phyloP scores from a whole-genome alignment of 2,797 vertebrate species.

The Meriones psammophilus region DNA sequence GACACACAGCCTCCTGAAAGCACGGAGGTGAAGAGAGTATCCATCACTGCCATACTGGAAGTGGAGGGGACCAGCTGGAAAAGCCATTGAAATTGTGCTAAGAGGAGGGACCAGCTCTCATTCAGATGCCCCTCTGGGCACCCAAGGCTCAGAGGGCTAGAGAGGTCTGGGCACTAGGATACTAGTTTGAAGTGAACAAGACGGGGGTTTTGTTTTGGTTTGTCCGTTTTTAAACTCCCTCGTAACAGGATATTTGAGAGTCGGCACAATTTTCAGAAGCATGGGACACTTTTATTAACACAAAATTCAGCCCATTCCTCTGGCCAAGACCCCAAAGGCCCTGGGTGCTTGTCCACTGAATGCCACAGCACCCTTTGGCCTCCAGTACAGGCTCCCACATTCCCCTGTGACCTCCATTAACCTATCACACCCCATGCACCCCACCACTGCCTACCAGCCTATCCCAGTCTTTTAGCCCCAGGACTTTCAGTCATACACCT shows the following conservation, averaged over 20 bases:
- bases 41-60: background rate
- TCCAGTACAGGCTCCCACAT: background rate
- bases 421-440: background rate
- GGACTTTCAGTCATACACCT: background rate
- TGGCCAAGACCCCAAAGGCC: background rate
- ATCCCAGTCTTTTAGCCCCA: background rate
- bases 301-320: slow-evolving; percentile 2
- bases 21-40: background rate
- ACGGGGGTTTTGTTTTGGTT: background rate
- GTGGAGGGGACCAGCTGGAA: background rate
- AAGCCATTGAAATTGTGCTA: background rate
- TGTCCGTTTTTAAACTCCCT: background rate
- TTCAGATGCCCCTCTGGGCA: background rate
- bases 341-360: background rate
- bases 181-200: background rate
- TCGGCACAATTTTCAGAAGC: background rate
- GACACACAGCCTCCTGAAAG: background rate
- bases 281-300: background rate
- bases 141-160: background rate
- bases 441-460: background rate
- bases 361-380: background rate
- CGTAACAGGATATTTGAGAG: slow-evolving; percentile 3
- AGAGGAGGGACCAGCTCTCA: background rate
- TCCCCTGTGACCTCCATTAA: background rate
- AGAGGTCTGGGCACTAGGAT: background rate